Conservation (phyloP, 2,113 vertebrate species). For the Pluvianellus socialis region DNA sequence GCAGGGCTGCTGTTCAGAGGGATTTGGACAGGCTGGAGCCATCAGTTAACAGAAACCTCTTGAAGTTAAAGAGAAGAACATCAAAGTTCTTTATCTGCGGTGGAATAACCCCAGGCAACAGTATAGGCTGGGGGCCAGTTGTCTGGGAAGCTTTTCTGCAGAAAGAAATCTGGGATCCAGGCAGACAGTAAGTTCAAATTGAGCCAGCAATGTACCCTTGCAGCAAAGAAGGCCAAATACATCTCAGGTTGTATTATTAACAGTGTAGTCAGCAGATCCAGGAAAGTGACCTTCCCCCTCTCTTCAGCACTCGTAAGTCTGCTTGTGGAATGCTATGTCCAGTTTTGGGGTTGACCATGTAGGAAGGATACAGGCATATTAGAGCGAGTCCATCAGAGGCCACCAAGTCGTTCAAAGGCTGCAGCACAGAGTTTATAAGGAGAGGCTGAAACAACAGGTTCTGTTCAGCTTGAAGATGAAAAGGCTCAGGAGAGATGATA, state of each 20-base stretch:
- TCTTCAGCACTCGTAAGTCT: neutral
- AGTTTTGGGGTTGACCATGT: no score
- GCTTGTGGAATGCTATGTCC: no score
- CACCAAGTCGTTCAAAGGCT: neutral
- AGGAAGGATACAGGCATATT: no score
- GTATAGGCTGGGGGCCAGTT: neutral
- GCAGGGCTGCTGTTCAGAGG: neutral
- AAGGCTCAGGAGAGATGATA: neutral
- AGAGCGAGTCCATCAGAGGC: no score
- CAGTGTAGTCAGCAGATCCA: neutral
- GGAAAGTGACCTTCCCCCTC: neutral
- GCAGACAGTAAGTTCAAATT: neutral
- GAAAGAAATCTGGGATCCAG: neutral
- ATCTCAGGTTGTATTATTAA: neutral
- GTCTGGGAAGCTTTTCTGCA: neutral
- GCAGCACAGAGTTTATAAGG: neutral
- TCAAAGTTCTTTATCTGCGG: neutral
- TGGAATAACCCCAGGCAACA: neutral
- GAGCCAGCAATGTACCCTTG: neutral
- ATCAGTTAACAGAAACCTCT: neutral
- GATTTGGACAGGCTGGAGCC: neutral
- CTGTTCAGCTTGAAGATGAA: neutral
- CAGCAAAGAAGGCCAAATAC: neutral
- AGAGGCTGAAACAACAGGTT: neutral
- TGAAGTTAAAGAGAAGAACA: neutral